phyloP scores from a whole-genome alignment of 2,113 vertebrate species.

The Pleuronectes platessa region DNA sequence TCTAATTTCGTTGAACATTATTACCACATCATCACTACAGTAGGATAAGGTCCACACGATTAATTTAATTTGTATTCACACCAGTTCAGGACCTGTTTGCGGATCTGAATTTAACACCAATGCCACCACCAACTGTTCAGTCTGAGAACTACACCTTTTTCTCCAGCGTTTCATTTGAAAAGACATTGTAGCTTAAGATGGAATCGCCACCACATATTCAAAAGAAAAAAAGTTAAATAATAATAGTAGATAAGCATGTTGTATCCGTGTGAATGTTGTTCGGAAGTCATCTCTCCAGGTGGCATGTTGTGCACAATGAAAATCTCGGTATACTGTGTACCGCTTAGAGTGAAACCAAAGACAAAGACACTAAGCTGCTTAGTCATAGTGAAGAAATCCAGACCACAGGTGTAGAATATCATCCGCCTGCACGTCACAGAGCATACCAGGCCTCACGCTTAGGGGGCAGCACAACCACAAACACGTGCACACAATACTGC shows the following conservation, averaged over 20 bases:
- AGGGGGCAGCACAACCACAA: conserved; percentile 28
- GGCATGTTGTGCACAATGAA: conserved; percentile 2
- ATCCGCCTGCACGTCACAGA: conserved; percentile 48
- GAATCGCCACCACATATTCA: not conserved
- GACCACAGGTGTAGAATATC: conserved; percentile 59
- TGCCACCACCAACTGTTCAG: conserved; percentile 73
- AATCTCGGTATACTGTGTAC: conserved; percentile 28
- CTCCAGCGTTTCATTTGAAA: not conserved
- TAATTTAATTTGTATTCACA: not conserved
- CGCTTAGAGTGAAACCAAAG: conserved; percentile 40
- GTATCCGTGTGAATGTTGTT: not conserved
- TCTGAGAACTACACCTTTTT: conserved; percentile 34
- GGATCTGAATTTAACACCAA: conserved; percentile 1
- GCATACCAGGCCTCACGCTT: conserved; percentile 17
- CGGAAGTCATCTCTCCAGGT: not conserved
- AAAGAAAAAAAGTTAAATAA: too few relatives aligned
- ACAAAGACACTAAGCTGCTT: conserved; percentile 41
- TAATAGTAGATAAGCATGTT: not conserved
- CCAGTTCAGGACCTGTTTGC: not conserved
- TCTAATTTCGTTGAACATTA: not conserved
- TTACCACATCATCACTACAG: not conserved
- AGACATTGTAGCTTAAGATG: not conserved
- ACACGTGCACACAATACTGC: not conserved
- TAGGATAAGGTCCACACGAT: not conserved
- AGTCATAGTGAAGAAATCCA: conserved; percentile 31